phyloP scores from a whole-genome alignment of 2,888 invertebrate species.

The Epirrhoe tristata region DNA sequence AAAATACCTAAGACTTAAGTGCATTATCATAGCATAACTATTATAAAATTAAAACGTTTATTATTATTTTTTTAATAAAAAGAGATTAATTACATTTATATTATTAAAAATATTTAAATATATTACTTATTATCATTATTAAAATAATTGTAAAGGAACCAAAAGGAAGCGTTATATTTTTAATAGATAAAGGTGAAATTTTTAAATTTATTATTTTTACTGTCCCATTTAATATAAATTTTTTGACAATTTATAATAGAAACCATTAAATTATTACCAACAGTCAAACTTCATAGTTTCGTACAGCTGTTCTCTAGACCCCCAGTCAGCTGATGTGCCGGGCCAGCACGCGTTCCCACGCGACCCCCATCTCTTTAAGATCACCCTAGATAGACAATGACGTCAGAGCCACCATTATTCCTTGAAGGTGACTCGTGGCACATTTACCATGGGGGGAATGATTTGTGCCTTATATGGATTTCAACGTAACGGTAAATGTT shows the following conservation, averaged over 20 bases:
- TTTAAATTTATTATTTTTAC: neutral
- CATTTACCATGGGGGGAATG: constrained; percentile 31
- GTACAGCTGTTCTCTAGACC: constrained; percentile 64
- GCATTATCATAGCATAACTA: too few species aligned
- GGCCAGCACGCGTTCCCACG: constrained; percentile 80
- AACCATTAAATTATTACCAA: constrained; percentile 13
- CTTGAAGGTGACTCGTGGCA: constrained; percentile 66
- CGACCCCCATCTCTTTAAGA: constrained; percentile 65
- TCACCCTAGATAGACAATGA: constrained; percentile 54
- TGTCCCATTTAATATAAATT: neutral
- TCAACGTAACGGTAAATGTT: constrained; percentile 23
- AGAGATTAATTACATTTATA: too few species aligned
- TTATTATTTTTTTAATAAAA: too few species aligned
- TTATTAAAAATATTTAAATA: too few species aligned
- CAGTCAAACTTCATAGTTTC: constrained; percentile 25
- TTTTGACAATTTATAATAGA: constrained; percentile 3
- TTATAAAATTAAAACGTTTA: too few species aligned
- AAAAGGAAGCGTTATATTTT: too few species aligned
- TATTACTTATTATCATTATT: too few species aligned
- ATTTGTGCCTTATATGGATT: constrained; percentile 3
- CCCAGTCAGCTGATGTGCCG: constrained; percentile 68
- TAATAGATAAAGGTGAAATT: neutral
- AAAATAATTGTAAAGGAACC: too few species aligned
- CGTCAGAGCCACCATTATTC: constrained; percentile 58
- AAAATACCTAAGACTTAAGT: too few species aligned